A percentile compares a stretch with the other conserved stretches of the same genome.
phyloP scores from a whole-genome alignment of 2,888 invertebrate species.

The Apamea monoglypha region DNA sequence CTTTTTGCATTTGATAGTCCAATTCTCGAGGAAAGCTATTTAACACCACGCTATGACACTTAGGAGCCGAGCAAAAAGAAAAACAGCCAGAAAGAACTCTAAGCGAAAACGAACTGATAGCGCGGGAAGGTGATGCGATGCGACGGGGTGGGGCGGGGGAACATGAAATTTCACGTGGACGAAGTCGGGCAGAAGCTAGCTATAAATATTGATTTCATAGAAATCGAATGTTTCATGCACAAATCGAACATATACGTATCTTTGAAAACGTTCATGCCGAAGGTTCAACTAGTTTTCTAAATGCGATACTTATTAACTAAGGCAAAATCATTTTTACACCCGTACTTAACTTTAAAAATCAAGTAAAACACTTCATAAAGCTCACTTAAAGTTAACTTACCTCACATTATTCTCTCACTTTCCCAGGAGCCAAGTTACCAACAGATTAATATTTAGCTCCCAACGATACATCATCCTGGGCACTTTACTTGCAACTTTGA shows the following conservation, averaged over 20 bases:
- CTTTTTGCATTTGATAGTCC: too few species aligned
- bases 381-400: conserved; percentile 16
- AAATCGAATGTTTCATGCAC: too few species aligned
- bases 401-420: conserved; percentile 2
- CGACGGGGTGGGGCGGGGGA: too few species aligned
- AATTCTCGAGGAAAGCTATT: too few species aligned
- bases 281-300: background rate
- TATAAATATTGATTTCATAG: background rate
- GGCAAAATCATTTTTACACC: background rate
- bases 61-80: too few species aligned
- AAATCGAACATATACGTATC: background rate
- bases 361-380: conserved; percentile 12
- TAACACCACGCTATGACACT: too few species aligned
- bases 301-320: background rate
- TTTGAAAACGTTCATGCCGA: background rate
- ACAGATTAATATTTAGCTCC: conserved; percentile 48
- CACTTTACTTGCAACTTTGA: conserved; percentile 50
- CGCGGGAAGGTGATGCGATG: too few species aligned
- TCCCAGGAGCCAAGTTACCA: conserved; percentile 43
- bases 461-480: conserved; percentile 59
- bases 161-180: too few species aligned
- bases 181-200: too few species aligned
- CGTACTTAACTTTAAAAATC: background rate
- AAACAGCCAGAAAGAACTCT: too few species aligned
- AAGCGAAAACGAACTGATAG: too few species aligned